phyloP scores from a whole-genome alignment of 2,888 invertebrate species.

The Spodoptera littoralis region DNA sequence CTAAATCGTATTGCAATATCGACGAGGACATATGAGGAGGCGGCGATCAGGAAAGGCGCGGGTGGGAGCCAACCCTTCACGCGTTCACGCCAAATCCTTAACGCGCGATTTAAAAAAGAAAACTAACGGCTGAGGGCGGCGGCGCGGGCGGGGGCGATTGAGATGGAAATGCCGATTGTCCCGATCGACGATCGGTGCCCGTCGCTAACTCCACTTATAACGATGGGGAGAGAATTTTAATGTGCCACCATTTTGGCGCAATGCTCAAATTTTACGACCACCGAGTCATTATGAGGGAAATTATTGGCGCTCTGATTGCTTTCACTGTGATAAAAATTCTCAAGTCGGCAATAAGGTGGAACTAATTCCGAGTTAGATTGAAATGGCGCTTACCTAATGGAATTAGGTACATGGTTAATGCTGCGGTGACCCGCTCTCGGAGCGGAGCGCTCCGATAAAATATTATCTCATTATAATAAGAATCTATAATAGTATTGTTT shows the following conservation, averaged over 20 bases:
- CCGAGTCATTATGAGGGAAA: constrained; percentile 88
- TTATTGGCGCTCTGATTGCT: constrained; percentile 89
- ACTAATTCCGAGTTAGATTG: constrained; percentile 86
- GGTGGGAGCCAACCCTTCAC: constrained; percentile 82
- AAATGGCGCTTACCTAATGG: constrained; percentile 75
- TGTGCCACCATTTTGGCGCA: constrained; percentile 89
- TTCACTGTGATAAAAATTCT: constrained; percentile 88
- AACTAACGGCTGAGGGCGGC: constrained; percentile 80
- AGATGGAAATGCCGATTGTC: constrained; percentile 88
- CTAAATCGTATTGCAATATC: constrained; percentile 72
- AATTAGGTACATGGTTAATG: constrained; percentile 67
- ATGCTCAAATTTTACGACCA: constrained; percentile 89
- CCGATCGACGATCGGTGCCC: constrained; percentile 77
- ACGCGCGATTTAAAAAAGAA: constrained; percentile 89
- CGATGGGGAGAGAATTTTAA: constrained; percentile 89
- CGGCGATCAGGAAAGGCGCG: constrained; percentile 63
- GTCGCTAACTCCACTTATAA: constrained; percentile 87
- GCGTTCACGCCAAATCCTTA: constrained; percentile 87
- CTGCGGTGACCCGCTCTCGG: constrained; percentile 47
- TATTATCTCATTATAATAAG: constrained; percentile 60
- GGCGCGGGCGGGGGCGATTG: constrained; percentile 73
- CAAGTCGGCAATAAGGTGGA: constrained; percentile 88
- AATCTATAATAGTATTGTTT: constrained; percentile 62
- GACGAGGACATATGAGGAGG: constrained; percentile 83
- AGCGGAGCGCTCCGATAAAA: constrained; percentile 47